Base-by-base conservation (phyloP, 2,797 vertebrate species). In the Sphenopsis melanotis region DNA sequence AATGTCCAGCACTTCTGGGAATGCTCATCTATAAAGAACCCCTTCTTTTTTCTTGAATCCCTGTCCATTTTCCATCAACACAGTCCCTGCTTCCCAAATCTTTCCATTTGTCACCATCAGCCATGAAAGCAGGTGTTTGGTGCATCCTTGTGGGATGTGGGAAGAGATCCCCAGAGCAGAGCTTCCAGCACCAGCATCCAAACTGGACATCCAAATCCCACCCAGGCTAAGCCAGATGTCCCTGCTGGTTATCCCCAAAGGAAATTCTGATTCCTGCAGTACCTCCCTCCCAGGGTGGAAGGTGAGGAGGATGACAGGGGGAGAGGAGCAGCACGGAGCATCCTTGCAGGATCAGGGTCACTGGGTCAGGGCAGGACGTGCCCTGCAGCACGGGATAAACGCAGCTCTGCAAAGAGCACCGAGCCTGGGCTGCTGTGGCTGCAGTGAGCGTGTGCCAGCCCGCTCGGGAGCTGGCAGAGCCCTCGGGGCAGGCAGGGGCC, bases 321-420 rank as follows among this genome's bases (percentile, higher is more conserved):
- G 37, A 23, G 34, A 41, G 34, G n/a, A 85, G 47, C 12, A 9
- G n/a, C 34, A 6, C 1, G 0, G 18, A 71, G 64, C 71, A 83
- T 65, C 74, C 66, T 52, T 16, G 52, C 47, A 15, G 80, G 37
- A 74, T 6, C 30, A 29, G 44, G 23, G 41, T 36, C n/a, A 13
- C 1, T 17, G 11, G 8, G 0, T 2, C 10, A 8, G 56, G 69
- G n/a, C 64, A 63, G 47, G 27, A 29, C 42, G 4, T 0, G 12
- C 22, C 26, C 53, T 5, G 71, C 5, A 10, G 49, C 37, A 15
- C 20, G 1, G 0, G 6, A 17, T 10, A 15, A 69, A n/a, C 6
- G 16, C 63, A 2, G 34, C 60, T n/a, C 47, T 37, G 61, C 18
- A 32, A 3, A 18, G 32, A 78, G 83, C 77, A 19, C 72, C 3